phyloP scores from a whole-genome alignment of 2,113 vertebrate species.

The Sturnira hondurensis region DNA sequence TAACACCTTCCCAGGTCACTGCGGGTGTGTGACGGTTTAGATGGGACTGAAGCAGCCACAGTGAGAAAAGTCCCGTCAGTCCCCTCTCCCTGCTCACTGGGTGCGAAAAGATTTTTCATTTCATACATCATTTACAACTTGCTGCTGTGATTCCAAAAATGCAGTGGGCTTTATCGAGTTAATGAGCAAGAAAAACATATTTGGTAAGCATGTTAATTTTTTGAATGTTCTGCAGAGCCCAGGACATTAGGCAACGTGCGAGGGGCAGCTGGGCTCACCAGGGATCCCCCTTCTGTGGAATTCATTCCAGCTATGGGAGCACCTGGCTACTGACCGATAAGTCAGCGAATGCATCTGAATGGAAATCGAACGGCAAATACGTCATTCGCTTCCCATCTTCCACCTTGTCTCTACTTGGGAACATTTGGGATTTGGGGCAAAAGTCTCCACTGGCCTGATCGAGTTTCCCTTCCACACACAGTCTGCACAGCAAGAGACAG shows the following conservation, averaged over 20 bases:
- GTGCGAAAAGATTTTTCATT: conserved; percentile 83
- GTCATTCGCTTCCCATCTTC: not conserved
- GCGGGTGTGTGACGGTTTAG: not conserved
- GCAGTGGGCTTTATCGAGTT: conserved; percentile 80
- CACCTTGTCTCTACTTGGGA: not conserved
- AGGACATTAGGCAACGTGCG: conserved; percentile 67
- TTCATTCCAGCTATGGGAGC: conserved; percentile 46
- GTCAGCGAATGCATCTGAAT: conserved; percentile 61
- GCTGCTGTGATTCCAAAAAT: conserved; percentile 80
- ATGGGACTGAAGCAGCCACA: conserved; percentile 30
- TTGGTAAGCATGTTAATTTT: conserved; percentile 80
- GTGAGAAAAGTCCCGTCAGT: conserved; percentile 68
- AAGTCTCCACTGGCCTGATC: not conserved
- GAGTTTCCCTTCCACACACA: not conserved
- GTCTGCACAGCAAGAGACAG: not conserved
- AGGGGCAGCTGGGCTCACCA: conserved; percentile 58
- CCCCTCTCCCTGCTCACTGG: conserved; percentile 72
- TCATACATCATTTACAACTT: conserved; percentile 85
- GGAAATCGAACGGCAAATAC: not conserved
- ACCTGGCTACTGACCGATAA: conserved; percentile 68
- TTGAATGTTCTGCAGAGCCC: conserved; percentile 77
- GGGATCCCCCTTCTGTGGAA: not conserved
- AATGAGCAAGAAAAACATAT: conserved; percentile 85
- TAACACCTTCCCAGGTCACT: conserved; percentile 1
- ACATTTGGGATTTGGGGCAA: not conserved